Base-by-base conservation (phyloP, 1,140 invertebrate genomes). In the Colletes latitarsis region DNA sequence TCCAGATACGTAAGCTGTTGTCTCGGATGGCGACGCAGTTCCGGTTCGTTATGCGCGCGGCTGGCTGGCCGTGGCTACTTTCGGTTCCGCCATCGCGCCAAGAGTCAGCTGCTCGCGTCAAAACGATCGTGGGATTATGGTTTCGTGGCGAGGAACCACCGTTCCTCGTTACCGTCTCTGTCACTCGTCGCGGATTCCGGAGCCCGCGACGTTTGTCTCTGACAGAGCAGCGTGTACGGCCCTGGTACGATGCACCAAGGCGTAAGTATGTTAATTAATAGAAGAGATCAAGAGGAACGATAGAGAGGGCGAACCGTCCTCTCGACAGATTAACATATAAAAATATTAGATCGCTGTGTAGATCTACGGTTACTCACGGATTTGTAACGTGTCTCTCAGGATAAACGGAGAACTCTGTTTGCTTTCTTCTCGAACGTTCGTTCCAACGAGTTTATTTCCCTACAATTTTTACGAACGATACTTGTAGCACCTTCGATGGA, bases 121-220 rank as follows among this genome's bases (percentile, higher is more conserved):
- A 69, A 73, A 71, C 63, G 68, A 79, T 66, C 77, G 43, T 10
- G 43, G 62, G 80, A 85, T 77, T 73, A 80, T 43, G 30, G 57
- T 80, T 82, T 69, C 43, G 55, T 12, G 66, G 80, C 49, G 70
- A 21, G 17, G 17, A 46, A 19, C 30, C 69, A 55, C 68, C 64
- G 67, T 49, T 58, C 62, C 84, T 82, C 77, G 81, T 86, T 86
- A 77, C 41, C 21, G 39, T 41, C 52, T 39, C 60, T 75, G 83
- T 82, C 79, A 78, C 64, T 77, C 78, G 52, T 84, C 69, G 53
- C 49, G 39, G n/a, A 62, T 60, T 73, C 30, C 72, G 64, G 64
- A 12, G n/a, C 8, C 6, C 8, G 49, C 5, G 19, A 17, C 53
- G 49, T 49, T 58, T 41, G 30, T 15, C 30, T n/a, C 66, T 30